phyloP scores from a whole-genome alignment of 2,113 vertebrate species.

The Hiodon tergisus region DNA sequence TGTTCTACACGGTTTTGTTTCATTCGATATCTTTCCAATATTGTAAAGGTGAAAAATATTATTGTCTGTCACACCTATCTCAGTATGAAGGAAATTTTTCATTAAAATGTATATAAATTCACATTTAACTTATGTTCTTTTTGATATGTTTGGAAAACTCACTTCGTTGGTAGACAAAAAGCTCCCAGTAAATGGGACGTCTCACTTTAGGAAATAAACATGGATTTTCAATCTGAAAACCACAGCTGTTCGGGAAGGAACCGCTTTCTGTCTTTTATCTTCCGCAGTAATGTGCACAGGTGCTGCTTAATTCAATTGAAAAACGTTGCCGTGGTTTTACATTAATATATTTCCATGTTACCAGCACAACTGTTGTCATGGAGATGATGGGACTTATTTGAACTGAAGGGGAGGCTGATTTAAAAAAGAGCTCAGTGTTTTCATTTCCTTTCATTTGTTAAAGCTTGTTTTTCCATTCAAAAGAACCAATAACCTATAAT shows the following conservation, averaged over 20 bases:
- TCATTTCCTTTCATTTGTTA: slow-evolving; percentile 47
- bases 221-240: slow-evolving; percentile 39
- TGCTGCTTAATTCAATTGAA: slow-evolving; percentile 72
- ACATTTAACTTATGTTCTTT: not conserved
- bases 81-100: not conserved
- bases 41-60: not conserved
- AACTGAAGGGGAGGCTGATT: slow-evolving; percentile 54
- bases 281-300: slow-evolving; percentile 65
- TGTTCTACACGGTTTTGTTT: too few relatives aligned
- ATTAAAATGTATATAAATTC: not conserved
- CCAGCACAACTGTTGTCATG: slow-evolving; percentile 68
- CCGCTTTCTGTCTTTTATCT: slow-evolving; percentile 55
- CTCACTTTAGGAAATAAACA: slow-evolving; percentile 41
- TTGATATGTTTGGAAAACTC: not conserved
- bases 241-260: slow-evolving; percentile 66
- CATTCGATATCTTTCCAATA: not conserved
- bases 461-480: slow-evolving; percentile 29
- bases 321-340: slow-evolving; percentile 62
- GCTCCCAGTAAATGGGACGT: slow-evolving; percentile 30
- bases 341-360: slow-evolving; percentile 62
- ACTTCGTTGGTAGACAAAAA: slow-evolving; percentile 15
- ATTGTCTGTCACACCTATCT: not conserved
- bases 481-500: slow-evolving; percentile 13
- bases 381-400: slow-evolving; percentile 66
- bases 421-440: slow-evolving; percentile 38